A percentile compares a stretch with the other conserved stretches of the same genome.
Conservation (phyloP, 2,113 vertebrate genomes). For the Neolamprologus kungweensis region DNA sequence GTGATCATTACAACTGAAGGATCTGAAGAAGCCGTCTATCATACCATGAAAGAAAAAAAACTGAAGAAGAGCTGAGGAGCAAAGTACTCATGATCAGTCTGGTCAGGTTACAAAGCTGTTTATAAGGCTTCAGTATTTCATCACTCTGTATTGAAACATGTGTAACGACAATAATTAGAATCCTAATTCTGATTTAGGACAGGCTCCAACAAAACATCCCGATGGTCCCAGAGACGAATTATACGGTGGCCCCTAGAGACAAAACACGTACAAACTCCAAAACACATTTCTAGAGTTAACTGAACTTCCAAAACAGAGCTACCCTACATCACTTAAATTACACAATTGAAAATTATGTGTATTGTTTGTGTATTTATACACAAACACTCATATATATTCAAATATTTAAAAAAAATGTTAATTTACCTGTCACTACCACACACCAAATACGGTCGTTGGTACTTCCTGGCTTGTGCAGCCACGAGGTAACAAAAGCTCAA, state of each 20-base stretch:
- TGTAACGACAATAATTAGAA: not conserved
- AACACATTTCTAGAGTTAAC: accelerated
- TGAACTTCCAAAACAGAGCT: not conserved
- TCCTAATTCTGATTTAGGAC: not conserved
- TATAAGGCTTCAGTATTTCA: not conserved
- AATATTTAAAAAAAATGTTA: accelerated
- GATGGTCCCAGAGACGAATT: not conserved
- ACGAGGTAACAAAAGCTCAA: too few species aligned
- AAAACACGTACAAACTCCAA: not conserved
- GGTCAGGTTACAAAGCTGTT: not conserved
- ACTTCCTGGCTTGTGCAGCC: too few species aligned
- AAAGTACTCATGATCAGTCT: not conserved
- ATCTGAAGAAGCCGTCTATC: not conserved
- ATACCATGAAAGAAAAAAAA: not conserved
- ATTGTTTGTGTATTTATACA: not conserved
- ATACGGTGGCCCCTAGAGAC: not conserved
- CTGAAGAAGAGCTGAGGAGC: not conserved
- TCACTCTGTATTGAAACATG: not conserved
- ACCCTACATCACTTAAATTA: accelerated
- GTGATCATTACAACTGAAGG: not conserved
- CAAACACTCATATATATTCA: accelerated
- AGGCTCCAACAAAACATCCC: not conserved
- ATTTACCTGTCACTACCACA: too few species aligned
- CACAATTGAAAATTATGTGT: too few species aligned
- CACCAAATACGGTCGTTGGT: accelerated